phyloP scores from a whole-genome alignment of 2,888 invertebrate species.

The Drosophila lacicola region DNA sequence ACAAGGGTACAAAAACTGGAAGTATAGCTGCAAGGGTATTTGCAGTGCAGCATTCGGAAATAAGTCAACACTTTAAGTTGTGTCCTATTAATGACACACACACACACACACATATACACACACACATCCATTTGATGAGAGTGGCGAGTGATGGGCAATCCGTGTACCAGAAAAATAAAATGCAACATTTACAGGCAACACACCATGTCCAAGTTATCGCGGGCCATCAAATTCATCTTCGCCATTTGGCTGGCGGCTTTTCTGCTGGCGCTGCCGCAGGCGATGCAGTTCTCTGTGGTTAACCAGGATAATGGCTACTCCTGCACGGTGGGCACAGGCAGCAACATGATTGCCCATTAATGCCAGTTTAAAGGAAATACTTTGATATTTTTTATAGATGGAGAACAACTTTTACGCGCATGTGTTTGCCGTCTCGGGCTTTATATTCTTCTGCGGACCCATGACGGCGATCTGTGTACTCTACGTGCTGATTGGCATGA shows the following conservation, averaged over 20 bases:
- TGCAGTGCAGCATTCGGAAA: not conserved
- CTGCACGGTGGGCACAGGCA: constrained; percentile 82
- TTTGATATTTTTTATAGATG: constrained; percentile 70
- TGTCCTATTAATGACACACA: not conserved
- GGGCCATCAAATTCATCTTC: constrained; percentile 93
- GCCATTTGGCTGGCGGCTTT: constrained; percentile 93
- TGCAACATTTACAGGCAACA: constrained; percentile 86
- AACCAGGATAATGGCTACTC: constrained; percentile 79
- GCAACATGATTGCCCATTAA: constrained; percentile 14
- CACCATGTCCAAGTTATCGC: constrained; percentile 93
- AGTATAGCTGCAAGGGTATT: not conserved
- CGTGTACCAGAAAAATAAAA: constrained; percentile 7
- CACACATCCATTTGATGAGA: not conserved
- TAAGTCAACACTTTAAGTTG: not conserved
- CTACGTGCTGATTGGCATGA: constrained; percentile 91
- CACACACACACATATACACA: not conserved
- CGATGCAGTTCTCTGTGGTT: constrained; percentile 85
- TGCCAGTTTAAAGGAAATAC: constrained; percentile 2
- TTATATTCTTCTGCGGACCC: constrained; percentile 93
- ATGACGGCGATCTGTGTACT: constrained; percentile 94
- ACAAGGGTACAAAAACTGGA: too few relatives aligned
- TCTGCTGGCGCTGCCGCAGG: constrained; percentile 90
- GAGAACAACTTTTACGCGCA: constrained; percentile 86
- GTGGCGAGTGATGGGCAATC: constrained; percentile 1
- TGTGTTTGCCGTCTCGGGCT: constrained; percentile 92